phyloP scores from a whole-genome alignment of 2,797 vertebrate species.

The Sebastes baramenuke region DNA sequence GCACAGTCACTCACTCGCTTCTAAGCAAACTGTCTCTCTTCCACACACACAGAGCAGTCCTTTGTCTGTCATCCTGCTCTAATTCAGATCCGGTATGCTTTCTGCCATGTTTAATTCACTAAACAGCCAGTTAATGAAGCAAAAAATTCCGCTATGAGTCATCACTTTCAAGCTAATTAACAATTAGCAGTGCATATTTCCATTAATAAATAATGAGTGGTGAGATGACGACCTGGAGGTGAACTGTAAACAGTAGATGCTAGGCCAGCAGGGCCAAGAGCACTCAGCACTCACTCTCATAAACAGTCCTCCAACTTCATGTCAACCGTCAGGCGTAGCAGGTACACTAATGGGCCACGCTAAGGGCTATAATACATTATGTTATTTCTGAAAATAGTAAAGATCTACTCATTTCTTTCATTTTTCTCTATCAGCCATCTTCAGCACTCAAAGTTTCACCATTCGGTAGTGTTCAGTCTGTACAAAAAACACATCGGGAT shows the following conservation, averaged over 20 bases:
- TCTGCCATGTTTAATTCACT: conserved; percentile 70
- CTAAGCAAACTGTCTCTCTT: not conserved
- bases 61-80: conserved; percentile 41
- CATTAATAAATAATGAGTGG: conserved; percentile 64
- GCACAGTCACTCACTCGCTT: not conserved
- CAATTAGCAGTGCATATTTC: conserved; percentile 65
- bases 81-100: conserved; percentile 30
- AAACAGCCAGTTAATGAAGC: conserved; percentile 70
- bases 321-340: not conserved
- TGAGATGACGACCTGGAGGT: conserved; percentile 45
- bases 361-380: not conserved
- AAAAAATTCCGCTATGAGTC: conserved; percentile 57
- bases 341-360: not conserved
- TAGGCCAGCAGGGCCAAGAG: conserved; percentile 5
- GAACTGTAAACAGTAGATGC: conserved; percentile 53
- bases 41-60: not conserved
- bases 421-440: not conserved
- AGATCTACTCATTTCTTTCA: not conserved
- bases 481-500: not conserved
- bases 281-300: not conserved
- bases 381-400: not conserved
- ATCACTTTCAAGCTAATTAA: conserved; percentile 72
- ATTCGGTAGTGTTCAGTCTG: not conserved
- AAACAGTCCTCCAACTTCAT: conserved; percentile 6
- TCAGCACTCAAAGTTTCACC: not conserved